Conservation (phyloP, 2,113 vertebrate species). For the Cettia cetti region DNA sequence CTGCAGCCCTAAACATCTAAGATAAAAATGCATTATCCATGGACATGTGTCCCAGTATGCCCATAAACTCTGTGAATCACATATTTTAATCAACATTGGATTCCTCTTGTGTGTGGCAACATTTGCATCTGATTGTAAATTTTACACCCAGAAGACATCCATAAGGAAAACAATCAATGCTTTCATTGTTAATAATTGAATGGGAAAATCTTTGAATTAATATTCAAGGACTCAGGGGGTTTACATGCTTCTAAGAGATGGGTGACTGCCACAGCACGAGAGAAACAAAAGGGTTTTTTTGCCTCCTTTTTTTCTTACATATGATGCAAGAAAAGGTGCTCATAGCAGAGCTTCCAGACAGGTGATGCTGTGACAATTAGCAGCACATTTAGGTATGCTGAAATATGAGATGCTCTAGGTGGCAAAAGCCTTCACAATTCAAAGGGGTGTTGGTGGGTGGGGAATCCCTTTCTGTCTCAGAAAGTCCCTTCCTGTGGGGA, state of each 20-base stretch:
- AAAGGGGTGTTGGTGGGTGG: rapidly evolving
- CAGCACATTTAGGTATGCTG: neutral
- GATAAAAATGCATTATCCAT: neutral
- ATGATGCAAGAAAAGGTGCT: neutral
- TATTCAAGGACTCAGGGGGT: neutral
- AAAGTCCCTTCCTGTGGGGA: neutral
- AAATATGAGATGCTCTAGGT: neutral
- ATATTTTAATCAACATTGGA: neutral
- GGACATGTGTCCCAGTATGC: neutral
- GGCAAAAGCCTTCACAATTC: neutral
- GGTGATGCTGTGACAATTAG: neutral
- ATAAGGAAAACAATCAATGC: neutral
- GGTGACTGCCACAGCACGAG: neutral
- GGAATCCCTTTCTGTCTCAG: neutral
- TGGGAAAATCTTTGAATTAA: neutral
- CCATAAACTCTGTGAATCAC: neutral
- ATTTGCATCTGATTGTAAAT: neutral
- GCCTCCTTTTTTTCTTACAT: neutral
- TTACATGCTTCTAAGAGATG: neutral
- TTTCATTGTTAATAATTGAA: neutral
- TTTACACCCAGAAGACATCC: neutral
- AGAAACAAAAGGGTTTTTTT: neutral
- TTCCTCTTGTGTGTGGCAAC: rapidly evolving
- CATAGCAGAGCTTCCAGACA: neutral
- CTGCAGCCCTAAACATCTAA: neutral